These are phyloP conservation scores for Leucoraja ocellata DNA, from an alignment of 2,797 vertebrate species.

Conservation along the genomic window DNA sequence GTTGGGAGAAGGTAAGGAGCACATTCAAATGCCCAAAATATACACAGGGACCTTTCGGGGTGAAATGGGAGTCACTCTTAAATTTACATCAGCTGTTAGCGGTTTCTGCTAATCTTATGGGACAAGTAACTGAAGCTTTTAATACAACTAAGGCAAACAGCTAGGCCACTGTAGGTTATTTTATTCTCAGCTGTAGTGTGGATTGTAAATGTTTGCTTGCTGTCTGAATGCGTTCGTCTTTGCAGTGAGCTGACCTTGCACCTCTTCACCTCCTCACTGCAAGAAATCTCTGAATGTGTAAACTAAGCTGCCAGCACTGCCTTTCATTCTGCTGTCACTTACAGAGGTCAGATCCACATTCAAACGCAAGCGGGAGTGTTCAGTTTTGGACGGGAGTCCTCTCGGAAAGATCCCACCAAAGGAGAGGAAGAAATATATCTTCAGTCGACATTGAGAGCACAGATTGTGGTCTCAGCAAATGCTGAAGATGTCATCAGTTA, in stretches of 20 bases:
- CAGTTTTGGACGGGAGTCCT: not conserved
- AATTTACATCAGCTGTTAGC: not conserved
- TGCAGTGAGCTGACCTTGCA: not conserved
- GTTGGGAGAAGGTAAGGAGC: too few relatives aligned
- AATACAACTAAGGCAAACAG: not conserved
- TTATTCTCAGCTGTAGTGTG: not conserved
- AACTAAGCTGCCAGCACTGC: not conserved
- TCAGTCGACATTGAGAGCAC: not conserved
- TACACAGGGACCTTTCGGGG: not conserved
- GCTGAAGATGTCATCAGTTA: not conserved
- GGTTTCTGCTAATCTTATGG: not conserved
- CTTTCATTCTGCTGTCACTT: not conserved
- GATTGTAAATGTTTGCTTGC: not conserved
- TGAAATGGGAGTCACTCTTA: not conserved
- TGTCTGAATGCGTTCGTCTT: not conserved
- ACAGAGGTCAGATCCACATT: not conserved
- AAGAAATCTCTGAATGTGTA: not conserved
- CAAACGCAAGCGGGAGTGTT: not conserved
- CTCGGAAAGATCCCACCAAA: not conserved
- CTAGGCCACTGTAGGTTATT: not conserved
- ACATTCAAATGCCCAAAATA: not conserved
- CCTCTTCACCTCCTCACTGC: not conserved
- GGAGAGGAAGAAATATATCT: not conserved
- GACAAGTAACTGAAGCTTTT: not conserved
- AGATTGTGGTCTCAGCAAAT: not conserved